Percentiles rank a stretch among this genome's conserved stretches.
Conservation (phyloP, 1,140 invertebrate genomes). For the Neelides sp. region DNA sequence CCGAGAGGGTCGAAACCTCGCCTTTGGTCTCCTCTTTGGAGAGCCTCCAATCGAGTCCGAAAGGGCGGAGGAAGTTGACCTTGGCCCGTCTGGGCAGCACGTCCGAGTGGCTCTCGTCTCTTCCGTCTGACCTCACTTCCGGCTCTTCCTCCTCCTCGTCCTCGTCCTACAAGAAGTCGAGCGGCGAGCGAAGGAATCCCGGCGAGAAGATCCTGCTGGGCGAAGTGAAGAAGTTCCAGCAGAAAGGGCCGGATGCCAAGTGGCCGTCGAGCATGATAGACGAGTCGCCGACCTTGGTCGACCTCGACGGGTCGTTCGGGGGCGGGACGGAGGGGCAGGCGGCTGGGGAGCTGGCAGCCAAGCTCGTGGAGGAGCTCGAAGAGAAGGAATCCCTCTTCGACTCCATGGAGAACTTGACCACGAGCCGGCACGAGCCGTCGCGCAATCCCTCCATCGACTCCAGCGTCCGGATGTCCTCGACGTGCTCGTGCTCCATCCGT, state of each 20-base stretch:
- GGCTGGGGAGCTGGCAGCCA: background rate
- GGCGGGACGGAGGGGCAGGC: background rate
- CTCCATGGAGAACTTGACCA: conserved; percentile 27
- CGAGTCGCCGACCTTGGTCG: conserved; percentile 18
- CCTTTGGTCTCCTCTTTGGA: conserved; percentile 53
- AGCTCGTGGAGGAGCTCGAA: conserved; percentile 12
- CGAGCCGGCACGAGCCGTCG: conserved; percentile 5
- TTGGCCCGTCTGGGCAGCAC: conserved; percentile 22
- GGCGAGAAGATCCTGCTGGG: conserved; percentile 25
- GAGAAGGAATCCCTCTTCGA: conserved; percentile 26
- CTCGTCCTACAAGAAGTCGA: background rate
- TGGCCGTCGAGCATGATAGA: conserved; percentile 23
- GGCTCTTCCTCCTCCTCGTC: background rate
- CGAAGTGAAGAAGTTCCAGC: conserved; percentile 20
- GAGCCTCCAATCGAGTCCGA: conserved; percentile 46
- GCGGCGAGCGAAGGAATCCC: conserved; percentile 2
- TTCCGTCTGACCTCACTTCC: conserved; percentile 6
- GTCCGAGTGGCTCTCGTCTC: conserved; percentile 26
- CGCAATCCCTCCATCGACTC: conserved; percentile 29
- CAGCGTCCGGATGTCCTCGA: conserved; percentile 28
- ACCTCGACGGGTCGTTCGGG: background rate
- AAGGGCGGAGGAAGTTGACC: conserved; percentile 39
- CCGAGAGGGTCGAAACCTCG: conserved; percentile 46
- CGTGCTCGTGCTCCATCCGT: conserved; percentile 30
- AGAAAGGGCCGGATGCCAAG: conserved; percentile 23